Evolutionary conservation across 2,113 vertebrate genomes (phyloP).

Genomic region (Paradisaea rubra): DNA sequence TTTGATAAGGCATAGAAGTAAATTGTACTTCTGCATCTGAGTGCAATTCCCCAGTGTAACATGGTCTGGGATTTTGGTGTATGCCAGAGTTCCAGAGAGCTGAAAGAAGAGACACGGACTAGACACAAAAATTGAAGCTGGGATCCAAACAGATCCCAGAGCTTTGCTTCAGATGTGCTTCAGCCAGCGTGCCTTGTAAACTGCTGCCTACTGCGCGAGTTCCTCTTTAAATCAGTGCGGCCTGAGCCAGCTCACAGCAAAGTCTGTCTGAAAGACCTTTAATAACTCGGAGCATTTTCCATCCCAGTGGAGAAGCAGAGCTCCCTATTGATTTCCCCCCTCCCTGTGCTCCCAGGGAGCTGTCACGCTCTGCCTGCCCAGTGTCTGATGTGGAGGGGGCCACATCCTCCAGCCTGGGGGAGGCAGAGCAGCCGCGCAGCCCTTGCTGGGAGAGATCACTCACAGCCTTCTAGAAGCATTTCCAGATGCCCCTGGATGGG

Average conservation of each 20-base stretch:
- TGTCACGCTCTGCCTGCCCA: neutral
- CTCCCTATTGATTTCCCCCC: conserved; percentile 9
- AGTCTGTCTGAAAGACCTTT: conserved; percentile 28
- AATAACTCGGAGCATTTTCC: conserved; percentile 19
- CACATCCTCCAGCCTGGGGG: neutral
- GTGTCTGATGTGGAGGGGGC: neutral
- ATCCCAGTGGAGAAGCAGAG: conserved; percentile 27
- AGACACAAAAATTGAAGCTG: neutral
- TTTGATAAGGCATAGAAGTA: neutral
- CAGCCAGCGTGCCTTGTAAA: neutral
- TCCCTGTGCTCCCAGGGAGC: neutral
- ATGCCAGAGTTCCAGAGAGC: neutral
- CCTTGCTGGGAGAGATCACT: neutral
- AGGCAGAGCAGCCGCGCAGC: neutral
- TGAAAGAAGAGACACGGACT: neutral
- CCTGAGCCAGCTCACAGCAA: conserved; percentile 11
- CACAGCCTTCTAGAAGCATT: neutral
- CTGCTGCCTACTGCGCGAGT: neutral
- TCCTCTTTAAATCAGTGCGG: neutral
- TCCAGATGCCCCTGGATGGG: neutral
- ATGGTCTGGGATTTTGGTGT: neutral
- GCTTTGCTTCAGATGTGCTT: neutral
- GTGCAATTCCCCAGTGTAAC: neutral
- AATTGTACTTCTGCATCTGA: neutral
- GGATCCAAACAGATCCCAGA: neutral